These are phyloP conservation scores for Megalurothrips usitatus DNA, from an alignment of 2,888 invertebrate genomes.

Conservation along the genomic window DNA sequence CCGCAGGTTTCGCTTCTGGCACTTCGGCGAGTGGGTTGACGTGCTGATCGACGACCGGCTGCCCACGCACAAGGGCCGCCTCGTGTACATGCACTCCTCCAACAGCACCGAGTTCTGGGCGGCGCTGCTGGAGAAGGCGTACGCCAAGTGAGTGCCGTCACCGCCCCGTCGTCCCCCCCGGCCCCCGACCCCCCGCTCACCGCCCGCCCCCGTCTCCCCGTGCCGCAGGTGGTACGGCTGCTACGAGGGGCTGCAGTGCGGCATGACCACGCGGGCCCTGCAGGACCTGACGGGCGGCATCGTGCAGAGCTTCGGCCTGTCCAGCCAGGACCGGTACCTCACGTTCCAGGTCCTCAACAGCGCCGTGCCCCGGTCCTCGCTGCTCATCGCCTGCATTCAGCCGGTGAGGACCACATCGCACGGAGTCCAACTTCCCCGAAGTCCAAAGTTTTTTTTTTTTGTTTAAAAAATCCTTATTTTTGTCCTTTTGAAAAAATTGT, in stretches of 20 bases:
- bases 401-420: slow-evolving; percentile 54
- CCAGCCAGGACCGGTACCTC: slow-evolving; percentile 59
- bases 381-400: slow-evolving; percentile 61
- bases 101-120: slow-evolving; percentile 70
- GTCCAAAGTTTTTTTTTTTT: no score
- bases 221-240: slow-evolving; percentile 63
- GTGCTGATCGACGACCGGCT: slow-evolving; percentile 70
- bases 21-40: slow-evolving; percentile 73
- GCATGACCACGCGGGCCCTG: slow-evolving; percentile 62
- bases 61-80: slow-evolving; percentile 62
- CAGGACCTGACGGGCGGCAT: slow-evolving; percentile 71
- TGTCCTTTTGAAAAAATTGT: no score
- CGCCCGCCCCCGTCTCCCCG: slow-evolving; percentile 30
- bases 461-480: no score
- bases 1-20: slow-evolving; percentile 70
- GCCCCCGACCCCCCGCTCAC: not conserved
- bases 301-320: slow-evolving; percentile 66
- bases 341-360: slow-evolving; percentile 64
- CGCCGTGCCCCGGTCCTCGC: slow-evolving; percentile 65
- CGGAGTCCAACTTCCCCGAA: no score
- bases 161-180: not conserved
- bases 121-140: slow-evolving; percentile 72
- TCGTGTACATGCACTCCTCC: slow-evolving; percentile 58
- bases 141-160: slow-evolving; percentile 61
- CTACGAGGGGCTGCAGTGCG: slow-evolving; percentile 60